A percentile compares a stretch with the other conserved stretches of the same genome.
Evolutionary conservation across 2,113 vertebrate species (phyloP).

Genomic region (Carettochelys insculpta): DNA sequence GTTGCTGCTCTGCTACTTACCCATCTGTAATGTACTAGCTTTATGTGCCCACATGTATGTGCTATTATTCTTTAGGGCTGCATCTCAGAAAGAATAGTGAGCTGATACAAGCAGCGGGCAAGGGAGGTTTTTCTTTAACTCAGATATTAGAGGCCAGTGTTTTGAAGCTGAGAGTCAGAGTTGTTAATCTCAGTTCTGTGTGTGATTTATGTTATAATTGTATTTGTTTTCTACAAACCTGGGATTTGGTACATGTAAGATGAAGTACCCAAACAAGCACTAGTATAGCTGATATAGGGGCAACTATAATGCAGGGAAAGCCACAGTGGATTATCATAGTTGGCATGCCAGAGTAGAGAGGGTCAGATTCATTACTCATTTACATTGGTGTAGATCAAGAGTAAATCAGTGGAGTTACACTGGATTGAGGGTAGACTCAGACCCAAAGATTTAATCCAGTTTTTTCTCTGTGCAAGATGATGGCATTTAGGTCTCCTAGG

Average conservation of each 20-base stretch:
- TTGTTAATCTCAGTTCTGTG: neutral
- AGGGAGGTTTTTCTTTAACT: neutral
- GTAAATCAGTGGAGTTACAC: neutral
- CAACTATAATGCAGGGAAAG: neutral
- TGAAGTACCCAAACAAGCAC: neutral
- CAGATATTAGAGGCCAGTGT: neutral
- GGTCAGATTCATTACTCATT: neutral
- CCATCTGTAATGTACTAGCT: neutral
- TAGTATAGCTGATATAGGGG: neutral
- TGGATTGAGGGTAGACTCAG: neutral
- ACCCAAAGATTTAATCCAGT: neutral
- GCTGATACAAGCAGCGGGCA: neutral
- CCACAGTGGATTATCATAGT: neutral
- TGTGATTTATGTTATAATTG: neutral
- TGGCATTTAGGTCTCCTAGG: neutral
- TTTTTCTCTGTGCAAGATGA: neutral
- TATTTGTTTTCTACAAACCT: neutral
- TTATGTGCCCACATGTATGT: neutral
- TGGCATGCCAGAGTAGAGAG: neutral
- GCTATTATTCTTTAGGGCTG: neutral
- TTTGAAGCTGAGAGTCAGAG: neutral
- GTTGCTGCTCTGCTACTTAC: neutral
- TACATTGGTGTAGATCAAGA: neutral
- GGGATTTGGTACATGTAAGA: neutral
- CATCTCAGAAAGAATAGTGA: constrained; percentile 3